phyloP scores from a whole-genome alignment of 2,113 vertebrate species.

The Emydocephalus ijimae region DNA sequence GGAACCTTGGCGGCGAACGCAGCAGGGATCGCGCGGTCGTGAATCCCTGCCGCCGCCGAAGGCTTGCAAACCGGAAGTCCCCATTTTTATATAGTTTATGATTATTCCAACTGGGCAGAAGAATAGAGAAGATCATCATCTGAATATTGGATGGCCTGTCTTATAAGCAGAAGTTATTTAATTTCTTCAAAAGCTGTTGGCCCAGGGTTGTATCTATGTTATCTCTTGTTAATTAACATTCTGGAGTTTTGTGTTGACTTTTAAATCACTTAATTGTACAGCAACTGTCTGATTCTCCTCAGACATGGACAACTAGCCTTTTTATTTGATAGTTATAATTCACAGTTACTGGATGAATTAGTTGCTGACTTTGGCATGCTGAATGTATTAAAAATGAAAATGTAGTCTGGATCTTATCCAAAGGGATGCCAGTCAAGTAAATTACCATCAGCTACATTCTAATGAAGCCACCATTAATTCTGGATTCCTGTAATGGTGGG shows the following conservation, averaged over 20 bases:
- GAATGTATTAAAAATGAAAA: neutral
- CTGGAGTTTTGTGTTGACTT: neutral
- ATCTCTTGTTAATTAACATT: conserved; percentile 7
- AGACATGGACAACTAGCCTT: neutral
- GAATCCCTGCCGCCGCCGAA: too few relatives aligned
- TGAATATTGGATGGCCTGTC: conserved; percentile 9
- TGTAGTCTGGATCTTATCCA: neutral
- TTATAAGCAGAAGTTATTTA: conserved; percentile 21
- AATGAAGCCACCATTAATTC: neutral
- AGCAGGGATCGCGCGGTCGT: too few relatives aligned
- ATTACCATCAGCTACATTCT: neutral
- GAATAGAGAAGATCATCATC: conserved; percentile 1
- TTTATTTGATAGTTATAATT: conserved; percentile 28
- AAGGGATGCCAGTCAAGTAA: neutral
- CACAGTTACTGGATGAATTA: conserved; percentile 30
- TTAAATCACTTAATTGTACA: conserved; percentile 1
- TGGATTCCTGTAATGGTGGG: neutral
- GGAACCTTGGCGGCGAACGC: too few relatives aligned
- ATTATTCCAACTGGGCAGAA: conserved; percentile 28
- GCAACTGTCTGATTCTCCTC: conserved; percentile 16
- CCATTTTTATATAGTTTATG: too few relatives aligned
- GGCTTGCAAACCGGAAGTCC: too few relatives aligned
- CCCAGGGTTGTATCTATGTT: neutral
- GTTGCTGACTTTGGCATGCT: neutral
- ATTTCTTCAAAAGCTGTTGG: conserved; percentile 5